Evolutionary conservation across 2,797 vertebrate species (phyloP).

Genomic region (Geotrypetes seraphini): DNA sequence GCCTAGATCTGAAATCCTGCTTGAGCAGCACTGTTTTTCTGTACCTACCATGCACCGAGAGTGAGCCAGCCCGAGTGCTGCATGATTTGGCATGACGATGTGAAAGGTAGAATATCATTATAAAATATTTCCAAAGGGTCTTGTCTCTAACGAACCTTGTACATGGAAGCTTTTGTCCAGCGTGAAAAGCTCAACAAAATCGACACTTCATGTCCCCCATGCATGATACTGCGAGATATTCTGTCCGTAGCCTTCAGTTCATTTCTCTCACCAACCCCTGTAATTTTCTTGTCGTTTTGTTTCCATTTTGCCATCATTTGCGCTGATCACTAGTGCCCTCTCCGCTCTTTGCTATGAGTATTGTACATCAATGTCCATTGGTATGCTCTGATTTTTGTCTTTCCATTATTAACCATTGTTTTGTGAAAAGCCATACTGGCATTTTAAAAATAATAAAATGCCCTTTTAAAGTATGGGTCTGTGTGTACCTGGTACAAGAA

Average conservation of each 20-base stretch:
- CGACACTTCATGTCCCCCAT: conserved; percentile 84
- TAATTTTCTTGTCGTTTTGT: conserved; percentile 50
- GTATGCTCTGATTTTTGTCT: conserved; percentile 57
- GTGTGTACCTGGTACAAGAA: conserved; percentile 51
- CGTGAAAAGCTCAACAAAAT: conserved; percentile 72
- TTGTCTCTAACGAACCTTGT: conserved; percentile 76
- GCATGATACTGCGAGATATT: conserved; percentile 76
- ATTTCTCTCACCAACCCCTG: conserved; percentile 49
- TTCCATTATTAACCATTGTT: conserved; percentile 63
- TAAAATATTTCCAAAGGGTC: conserved; percentile 88
- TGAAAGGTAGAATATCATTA: conserved; percentile 81
- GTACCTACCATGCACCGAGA: conserved; percentile 66
- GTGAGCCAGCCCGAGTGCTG: conserved; percentile 52
- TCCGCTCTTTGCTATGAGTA: conserved; percentile 45
- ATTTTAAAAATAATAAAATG: conserved; percentile 61
- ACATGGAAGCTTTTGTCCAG: conserved; percentile 83
- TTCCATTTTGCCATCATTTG: conserved; percentile 48
- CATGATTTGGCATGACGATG: conserved; percentile 45
- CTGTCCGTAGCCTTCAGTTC: conserved; percentile 52
- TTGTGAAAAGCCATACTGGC: conserved; percentile 61
- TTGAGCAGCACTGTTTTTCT: too few species aligned
- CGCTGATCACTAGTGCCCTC: conserved; percentile 41
- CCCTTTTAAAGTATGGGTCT: conserved; percentile 49
- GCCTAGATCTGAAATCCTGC: too few species aligned
- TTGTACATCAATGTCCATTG: conserved; percentile 59